These are phyloP conservation scores for Varecia variegata DNA, from an alignment of 2,797 vertebrate species.

Conservation along the genomic window DNA sequence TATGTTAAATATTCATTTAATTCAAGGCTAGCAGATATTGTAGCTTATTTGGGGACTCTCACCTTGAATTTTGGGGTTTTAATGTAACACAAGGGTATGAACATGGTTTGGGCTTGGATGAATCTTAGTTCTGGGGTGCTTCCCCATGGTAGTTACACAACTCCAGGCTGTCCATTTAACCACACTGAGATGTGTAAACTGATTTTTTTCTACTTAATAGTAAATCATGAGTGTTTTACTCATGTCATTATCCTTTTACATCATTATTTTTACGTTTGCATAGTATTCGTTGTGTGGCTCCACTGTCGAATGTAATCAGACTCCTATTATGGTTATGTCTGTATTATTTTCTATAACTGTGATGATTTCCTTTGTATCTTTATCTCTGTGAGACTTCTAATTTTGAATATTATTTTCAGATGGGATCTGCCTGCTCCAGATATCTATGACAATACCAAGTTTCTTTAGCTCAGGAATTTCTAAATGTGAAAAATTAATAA, in stretches of 20 bases:
- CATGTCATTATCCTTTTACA: slow-evolving; percentile 34
- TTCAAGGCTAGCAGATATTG: neutral
- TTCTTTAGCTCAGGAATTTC: slow-evolving; percentile 12
- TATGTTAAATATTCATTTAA: slow-evolving; percentile 9
- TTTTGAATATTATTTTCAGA: slow-evolving; percentile 54
- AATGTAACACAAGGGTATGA: neutral
- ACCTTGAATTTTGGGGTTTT: neutral
- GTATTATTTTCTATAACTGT: slow-evolving; percentile 24
- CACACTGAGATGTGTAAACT: neutral
- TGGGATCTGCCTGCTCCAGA: neutral
- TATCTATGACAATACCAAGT: neutral
- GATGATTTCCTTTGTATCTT: slow-evolving; percentile 26
- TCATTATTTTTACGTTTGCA: slow-evolving; percentile 45
- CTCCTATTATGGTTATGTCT: slow-evolving; percentile 41
- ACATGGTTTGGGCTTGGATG: neutral
- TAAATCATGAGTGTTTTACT: slow-evolving; percentile 34
- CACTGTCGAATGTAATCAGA: slow-evolving; percentile 33
- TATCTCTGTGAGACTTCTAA: neutral
- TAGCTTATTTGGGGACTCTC: neutral
- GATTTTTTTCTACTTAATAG: neutral
- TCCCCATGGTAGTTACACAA: neutral
- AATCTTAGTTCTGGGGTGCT: neutral
- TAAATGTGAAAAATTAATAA: slow-evolving; percentile 9
- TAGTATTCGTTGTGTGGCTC: slow-evolving; percentile 27
- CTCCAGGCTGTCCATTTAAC: neutral